These are phyloP conservation scores for Erebia ligea DNA, from an alignment of 2,888 invertebrate genomes.

Conservation along the genomic window DNA sequence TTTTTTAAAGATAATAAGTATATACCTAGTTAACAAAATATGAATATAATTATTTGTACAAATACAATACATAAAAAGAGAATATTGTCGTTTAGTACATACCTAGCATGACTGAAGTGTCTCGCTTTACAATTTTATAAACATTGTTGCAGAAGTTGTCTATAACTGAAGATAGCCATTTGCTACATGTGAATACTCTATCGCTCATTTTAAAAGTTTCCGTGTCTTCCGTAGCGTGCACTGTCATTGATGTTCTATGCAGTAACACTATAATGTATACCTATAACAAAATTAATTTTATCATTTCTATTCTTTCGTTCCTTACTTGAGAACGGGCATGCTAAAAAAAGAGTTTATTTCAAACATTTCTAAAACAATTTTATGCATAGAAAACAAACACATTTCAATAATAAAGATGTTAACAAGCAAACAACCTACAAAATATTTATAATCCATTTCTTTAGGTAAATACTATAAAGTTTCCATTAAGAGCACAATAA, in stretches of 20 bases:
- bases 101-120: constrained; percentile 69
- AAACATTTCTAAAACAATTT: neutral
- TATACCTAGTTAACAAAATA: no score
- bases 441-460: constrained; percentile 60
- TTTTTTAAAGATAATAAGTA: no score
- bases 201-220: constrained; percentile 62
- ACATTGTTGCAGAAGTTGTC: constrained; percentile 66
- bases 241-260: constrained; percentile 45
- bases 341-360: neutral
- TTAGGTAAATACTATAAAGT: constrained; percentile 36
- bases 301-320: neutral
- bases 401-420: neutral
- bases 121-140: constrained; percentile 69
- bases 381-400: neutral
- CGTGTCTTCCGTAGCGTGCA: constrained; percentile 44
- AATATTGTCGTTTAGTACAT: constrained; percentile 38
- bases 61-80: no score
- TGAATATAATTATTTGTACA: no score
- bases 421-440: constrained; percentile 54
- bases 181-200: constrained; percentile 62
- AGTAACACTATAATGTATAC: constrained; percentile 57
- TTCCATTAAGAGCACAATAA: constrained; percentile 54
- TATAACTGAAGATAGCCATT: constrained; percentile 64
- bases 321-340: neutral
- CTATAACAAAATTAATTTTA: constrained; percentile 53